Conservation (phyloP, 1,140 invertebrate genomes). For the Dendroctonus ponderosae region DNA sequence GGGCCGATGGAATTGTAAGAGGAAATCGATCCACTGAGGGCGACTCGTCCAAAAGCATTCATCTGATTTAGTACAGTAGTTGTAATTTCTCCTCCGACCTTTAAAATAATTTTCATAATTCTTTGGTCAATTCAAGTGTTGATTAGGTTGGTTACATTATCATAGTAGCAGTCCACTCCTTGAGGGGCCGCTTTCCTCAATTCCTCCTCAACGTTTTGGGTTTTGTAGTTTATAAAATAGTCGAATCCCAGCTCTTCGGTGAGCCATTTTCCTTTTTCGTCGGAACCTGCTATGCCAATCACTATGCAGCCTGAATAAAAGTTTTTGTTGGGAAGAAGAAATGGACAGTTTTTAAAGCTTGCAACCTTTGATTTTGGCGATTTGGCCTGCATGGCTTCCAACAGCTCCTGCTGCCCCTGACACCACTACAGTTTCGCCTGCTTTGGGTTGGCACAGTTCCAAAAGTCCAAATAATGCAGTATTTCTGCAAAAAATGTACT, state of each 20-base stretch:
- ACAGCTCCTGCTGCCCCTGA: slow-evolving; percentile 69
- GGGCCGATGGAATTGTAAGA: slow-evolving; percentile 53
- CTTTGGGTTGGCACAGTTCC: slow-evolving; percentile 65
- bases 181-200: slow-evolving; percentile 63
- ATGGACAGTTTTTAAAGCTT: slow-evolving; percentile 33
- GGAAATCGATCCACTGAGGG: slow-evolving; percentile 65
- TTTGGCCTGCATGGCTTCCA: slow-evolving; percentile 70
- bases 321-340: neutral
- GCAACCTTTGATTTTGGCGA: slow-evolving; percentile 63
- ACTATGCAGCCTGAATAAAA: slow-evolving; percentile 56
- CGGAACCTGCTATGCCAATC: slow-evolving; percentile 68
- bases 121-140: neutral
- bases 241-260: slow-evolving; percentile 64
- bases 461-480: slow-evolving; percentile 72
- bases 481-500: slow-evolving; percentile 29
- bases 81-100: slow-evolving; percentile 62
- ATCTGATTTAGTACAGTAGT: slow-evolving; percentile 61
- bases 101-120: slow-evolving; percentile 5
- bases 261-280: slow-evolving; percentile 70
- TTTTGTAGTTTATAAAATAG: slow-evolving; percentile 71
- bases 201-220: slow-evolving; percentile 53
- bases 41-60: slow-evolving; percentile 62
- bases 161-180: slow-evolving; percentile 71
- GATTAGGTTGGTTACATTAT: slow-evolving; percentile 60
- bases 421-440: slow-evolving; percentile 67